Percentiles rank a stretch among this genome's conserved stretches.
phyloP scores from a whole-genome alignment of 2,113 vertebrate species.

The Myotis lucifugus region DNA sequence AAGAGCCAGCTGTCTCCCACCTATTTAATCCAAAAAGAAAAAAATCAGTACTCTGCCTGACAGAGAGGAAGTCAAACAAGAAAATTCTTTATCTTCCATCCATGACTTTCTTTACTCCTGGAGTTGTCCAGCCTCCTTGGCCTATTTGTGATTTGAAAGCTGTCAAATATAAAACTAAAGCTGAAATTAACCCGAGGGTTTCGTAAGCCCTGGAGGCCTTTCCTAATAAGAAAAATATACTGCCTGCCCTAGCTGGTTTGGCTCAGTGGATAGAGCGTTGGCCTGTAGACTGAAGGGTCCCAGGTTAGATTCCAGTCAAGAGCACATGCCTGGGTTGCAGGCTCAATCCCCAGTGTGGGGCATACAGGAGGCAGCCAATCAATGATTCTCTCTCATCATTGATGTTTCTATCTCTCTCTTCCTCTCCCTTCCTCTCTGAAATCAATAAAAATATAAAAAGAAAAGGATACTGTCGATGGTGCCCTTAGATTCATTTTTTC shows the following conservation, averaged over 20 bases:
- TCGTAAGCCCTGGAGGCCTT: neutral
- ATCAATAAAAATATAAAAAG: too few relatives aligned
- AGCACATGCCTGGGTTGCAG: too few relatives aligned
- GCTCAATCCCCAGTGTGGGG: too few relatives aligned
- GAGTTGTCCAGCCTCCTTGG: neutral
- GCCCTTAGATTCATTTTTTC: conserved; percentile 14
- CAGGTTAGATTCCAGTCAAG: too few relatives aligned
- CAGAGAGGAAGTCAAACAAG: neutral
- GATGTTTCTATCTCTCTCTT: too few relatives aligned
- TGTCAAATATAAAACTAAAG: conserved; percentile 36
- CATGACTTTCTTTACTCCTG: neutral
- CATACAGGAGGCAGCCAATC: too few relatives aligned
- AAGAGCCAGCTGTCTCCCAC: conserved; percentile 11
- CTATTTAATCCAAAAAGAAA: neutral
- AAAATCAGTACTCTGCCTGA: neutral
- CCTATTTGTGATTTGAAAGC: neutral
- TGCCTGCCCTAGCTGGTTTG: too few relatives aligned
- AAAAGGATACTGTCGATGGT: neutral
- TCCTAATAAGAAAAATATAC: neutral
- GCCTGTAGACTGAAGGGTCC: too few relatives aligned
- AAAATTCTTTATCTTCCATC: neutral
- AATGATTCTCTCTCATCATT: too few relatives aligned
- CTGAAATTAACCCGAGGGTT: neutral
- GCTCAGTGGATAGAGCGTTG: too few relatives aligned
- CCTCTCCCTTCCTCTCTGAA: too few relatives aligned